These are phyloP conservation scores for Dendrolimus houi DNA, from an alignment of 2,888 invertebrate species.

Conservation along the genomic window DNA sequence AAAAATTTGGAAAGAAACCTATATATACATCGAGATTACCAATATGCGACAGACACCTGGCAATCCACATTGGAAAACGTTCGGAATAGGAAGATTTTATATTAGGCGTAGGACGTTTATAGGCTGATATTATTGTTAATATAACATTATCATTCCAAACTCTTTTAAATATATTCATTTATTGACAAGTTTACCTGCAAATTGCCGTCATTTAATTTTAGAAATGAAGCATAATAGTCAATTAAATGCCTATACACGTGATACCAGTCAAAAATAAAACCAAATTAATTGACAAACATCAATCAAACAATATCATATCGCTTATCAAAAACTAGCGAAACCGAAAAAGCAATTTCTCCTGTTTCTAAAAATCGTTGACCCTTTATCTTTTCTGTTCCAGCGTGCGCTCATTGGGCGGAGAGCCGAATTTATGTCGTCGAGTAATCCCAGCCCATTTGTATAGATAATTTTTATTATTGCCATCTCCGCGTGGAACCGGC, in stretches of 20 bases:
- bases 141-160: background rate
- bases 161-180: background rate
- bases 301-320: background rate
- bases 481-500: slow-evolving; percentile 63
- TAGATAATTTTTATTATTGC: slow-evolving; percentile 78
- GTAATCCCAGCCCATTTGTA: slow-evolving; percentile 75
- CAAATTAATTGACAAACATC: background rate
- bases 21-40: no score
- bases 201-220: no score
- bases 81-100: no score
- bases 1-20: no score
- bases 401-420: slow-evolving; percentile 65
- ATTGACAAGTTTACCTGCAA: background rate
- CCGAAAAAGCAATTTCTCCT: slow-evolving; percentile 37
- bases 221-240: background rate
- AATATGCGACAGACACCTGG: no score
- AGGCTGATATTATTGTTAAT: background rate
- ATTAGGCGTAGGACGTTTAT: no score
- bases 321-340: slow-evolving; percentile 26
- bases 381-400: slow-evolving; percentile 64
- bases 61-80: no score
- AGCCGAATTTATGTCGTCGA: slow-evolving; percentile 73
- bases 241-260: background rate
- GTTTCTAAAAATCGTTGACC: slow-evolving; percentile 69
- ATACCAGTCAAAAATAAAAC: background rate